Evolutionary conservation across 2,113 vertebrate genomes (phyloP).

Genomic region (Python bivittatus): DNA sequence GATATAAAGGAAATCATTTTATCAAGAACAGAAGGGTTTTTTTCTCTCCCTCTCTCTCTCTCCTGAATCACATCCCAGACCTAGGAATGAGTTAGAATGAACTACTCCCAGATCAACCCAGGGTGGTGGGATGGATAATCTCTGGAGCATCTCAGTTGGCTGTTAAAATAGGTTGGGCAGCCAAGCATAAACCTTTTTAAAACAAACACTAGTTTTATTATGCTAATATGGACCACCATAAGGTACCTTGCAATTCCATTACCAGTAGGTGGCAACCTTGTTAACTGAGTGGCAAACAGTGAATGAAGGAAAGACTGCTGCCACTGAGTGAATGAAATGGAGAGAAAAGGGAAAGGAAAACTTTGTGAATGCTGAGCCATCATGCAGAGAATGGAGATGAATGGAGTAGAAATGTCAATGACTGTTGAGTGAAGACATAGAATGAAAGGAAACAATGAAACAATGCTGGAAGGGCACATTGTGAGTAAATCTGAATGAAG

Average conservation of each 20-base stretch:
- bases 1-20: too few relatives aligned
- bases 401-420: conserved; percentile 10
- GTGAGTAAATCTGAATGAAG: conserved; percentile 2
- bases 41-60: too few relatives aligned
- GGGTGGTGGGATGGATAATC: too few relatives aligned
- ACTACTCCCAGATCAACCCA: too few relatives aligned
- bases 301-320: neutral
- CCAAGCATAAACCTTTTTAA: too few relatives aligned
- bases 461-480: neutral
- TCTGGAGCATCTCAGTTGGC: too few relatives aligned
- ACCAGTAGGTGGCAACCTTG: neutral
- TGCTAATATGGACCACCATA: too few relatives aligned
- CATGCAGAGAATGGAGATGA: neutral
- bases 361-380: conserved; percentile 3
- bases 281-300: neutral
- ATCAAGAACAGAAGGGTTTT: too few relatives aligned
- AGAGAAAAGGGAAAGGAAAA: conserved; percentile 16
- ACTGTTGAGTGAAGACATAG: neutral
- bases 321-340: neutral
- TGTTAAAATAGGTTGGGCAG: too few relatives aligned
- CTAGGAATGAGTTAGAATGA: too few relatives aligned
- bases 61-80: too few relatives aligned
- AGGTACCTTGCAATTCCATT: neutral
- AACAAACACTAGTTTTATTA: too few relatives aligned
- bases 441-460: conserved; percentile 36